phyloP scores from a whole-genome alignment of 2,797 vertebrate genomes.

The Sardinella longiceps region DNA sequence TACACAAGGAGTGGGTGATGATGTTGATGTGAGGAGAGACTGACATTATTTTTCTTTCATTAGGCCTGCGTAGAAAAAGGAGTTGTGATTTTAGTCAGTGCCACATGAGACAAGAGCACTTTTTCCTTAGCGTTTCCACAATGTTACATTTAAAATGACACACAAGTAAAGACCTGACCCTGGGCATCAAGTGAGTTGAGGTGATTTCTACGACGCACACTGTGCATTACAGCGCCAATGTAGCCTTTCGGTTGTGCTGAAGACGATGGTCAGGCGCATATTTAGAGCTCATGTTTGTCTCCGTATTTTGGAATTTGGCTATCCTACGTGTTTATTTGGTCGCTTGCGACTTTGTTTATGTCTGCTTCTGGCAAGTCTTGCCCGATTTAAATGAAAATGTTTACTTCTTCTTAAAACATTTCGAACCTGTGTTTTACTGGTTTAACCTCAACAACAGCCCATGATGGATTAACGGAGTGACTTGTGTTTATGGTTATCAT shows the following conservation, averaged over 20 bases:
- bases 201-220: neutral
- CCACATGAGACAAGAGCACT: neutral
- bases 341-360: neutral
- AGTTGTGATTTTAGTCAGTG: neutral
- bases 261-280: neutral
- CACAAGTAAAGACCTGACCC: neutral
- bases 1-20: slow-evolving; percentile 35
- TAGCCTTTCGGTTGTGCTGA: neutral
- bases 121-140: neutral
- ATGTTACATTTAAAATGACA: neutral
- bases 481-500: slow-evolving; percentile 56
- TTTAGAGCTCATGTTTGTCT: neutral
- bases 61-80: neutral
- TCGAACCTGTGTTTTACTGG: neutral
- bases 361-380: neutral
- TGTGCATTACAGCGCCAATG: neutral
- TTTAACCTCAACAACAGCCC: neutral
- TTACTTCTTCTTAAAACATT: neutral
- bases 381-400: neutral
- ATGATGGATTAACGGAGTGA: slow-evolving; percentile 44
- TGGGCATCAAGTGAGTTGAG: neutral
- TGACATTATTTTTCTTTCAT: neutral
- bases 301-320: neutral
- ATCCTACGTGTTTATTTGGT: neutral
- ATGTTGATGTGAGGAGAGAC: slow-evolving; percentile 40